These are phyloP conservation scores for Gallinago undulata DNA, from an alignment of 2,113 vertebrate species.

Conservation along the genomic window DNA sequence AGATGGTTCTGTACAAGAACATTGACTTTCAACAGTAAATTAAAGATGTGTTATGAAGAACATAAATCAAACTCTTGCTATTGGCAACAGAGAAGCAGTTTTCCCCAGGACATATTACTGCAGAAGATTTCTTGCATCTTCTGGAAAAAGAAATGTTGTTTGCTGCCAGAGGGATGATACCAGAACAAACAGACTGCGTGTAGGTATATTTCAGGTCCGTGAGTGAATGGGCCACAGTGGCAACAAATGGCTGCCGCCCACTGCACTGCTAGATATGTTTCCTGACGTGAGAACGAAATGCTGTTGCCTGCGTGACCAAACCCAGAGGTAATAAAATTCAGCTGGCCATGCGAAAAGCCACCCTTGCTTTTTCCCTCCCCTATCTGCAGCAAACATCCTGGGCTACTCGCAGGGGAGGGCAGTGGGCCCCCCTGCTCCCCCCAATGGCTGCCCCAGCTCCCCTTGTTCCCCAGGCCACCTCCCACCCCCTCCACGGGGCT, in stretches of 20 bases:
- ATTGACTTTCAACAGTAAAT: neutral
- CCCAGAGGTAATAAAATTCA: neutral
- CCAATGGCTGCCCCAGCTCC: fast-evolving
- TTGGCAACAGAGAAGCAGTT: neutral
- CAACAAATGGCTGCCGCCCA: neutral
- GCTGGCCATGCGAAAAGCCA: neutral
- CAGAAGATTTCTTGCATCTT: neutral
- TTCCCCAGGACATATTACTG: neutral
- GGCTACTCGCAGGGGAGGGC: neutral
- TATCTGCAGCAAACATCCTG: neutral
- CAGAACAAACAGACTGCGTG: neutral
- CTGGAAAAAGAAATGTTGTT: neutral
- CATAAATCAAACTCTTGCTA: constrained; percentile 15
- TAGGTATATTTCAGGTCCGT: neutral
- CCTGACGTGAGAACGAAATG: neutral
- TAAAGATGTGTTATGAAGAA: neutral
- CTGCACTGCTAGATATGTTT: neutral
- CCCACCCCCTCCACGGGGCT: neutral
- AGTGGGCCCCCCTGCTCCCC: fast-evolving
- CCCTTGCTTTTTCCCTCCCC: neutral
- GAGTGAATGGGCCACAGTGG: neutral
- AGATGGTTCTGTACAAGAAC: neutral
- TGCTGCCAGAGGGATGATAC: neutral
- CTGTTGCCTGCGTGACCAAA: neutral
- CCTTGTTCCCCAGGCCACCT: neutral